Evolutionary conservation across 2,113 vertebrate species (phyloP), one percentile per base, ranked within the genome.

Genomic region (Corydoras sp.): DNA sequence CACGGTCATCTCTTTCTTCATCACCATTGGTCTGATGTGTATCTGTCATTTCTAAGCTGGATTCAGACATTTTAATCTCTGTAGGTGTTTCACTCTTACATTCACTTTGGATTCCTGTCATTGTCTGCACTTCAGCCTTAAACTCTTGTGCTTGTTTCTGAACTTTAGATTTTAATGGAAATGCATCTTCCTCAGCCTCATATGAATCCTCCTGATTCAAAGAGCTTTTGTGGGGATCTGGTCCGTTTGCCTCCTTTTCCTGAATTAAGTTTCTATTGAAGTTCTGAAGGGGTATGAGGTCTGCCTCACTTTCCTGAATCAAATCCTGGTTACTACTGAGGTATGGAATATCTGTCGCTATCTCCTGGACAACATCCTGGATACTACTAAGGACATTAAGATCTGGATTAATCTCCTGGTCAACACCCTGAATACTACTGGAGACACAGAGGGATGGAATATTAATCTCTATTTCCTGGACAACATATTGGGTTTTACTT

Each of bases 281-380:
- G 7, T 43, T 8, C 4, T 5, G 35, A 43, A 43, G 35, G 7
- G 35, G 7, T 43, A 43, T 43, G 2, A 8, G 32, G 49, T 15
- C 6, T 2, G 32, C 60, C 31, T 71, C 49, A 14, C 3, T 65
- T 65, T 75, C 49, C 55, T 65, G 55, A 14, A 29, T 53, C 14
- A 68, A 11, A 63, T 14, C 49, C 24, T 54, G 68, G 32, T 70
- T 24, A 24, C 18, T 24, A 24, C 18, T 24, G 18, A 24, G 18
- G 18, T 24, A 24, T 24, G 43, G 64, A 64, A 31, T 32, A 54
- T n/a, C 5, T 1, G 31, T 64, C 31, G 66, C 48, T 14, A 4
- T 65, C 69, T 75, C 48, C 54, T 64, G 55, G 18, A 24, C 53
- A 13, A 68, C 14, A 62, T 13, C 48, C 32, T 53, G 68, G 32